Evolutionary conservation across 2,113 vertebrate species (phyloP).

Genomic region (Spea bombifrons): DNA sequence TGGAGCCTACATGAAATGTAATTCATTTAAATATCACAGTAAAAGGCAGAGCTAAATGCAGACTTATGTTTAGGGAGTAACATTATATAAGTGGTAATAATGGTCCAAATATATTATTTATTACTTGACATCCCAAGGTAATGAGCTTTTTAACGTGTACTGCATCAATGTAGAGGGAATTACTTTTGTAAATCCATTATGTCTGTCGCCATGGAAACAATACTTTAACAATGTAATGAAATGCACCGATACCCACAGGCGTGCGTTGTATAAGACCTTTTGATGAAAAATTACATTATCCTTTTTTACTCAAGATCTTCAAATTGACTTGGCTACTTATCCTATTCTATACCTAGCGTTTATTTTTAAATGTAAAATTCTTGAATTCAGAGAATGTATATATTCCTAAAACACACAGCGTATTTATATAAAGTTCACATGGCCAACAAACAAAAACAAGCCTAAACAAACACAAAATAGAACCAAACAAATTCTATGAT

Average conservation of each 20-base stretch:
- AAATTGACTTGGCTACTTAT: not conserved
- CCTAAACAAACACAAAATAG: no score
- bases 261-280: constrained; percentile 19
- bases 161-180: constrained; percentile 29
- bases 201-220: constrained; percentile 36
- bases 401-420: no score
- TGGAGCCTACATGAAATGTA: not conserved
- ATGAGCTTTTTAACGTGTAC: constrained; percentile 33
- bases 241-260: constrained; percentile 22
- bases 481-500: no score
- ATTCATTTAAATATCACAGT: not conserved
- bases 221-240: constrained; percentile 39
- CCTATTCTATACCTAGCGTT: not conserved
- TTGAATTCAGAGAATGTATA: no score
- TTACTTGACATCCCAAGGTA: constrained; percentile 29
- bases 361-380: no score
- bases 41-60: constrained; percentile 11
- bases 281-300: constrained; percentile 34
- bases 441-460: no score
- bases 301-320: not conserved
- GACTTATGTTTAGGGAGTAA: constrained; percentile 10
- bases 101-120: constrained; percentile 32
- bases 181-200: constrained; percentile 32
- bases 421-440: no score
- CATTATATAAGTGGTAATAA: constrained; percentile 19